Conservation (phyloP, 1,140 invertebrate genomes). For the Leptopilina boulardi region DNA sequence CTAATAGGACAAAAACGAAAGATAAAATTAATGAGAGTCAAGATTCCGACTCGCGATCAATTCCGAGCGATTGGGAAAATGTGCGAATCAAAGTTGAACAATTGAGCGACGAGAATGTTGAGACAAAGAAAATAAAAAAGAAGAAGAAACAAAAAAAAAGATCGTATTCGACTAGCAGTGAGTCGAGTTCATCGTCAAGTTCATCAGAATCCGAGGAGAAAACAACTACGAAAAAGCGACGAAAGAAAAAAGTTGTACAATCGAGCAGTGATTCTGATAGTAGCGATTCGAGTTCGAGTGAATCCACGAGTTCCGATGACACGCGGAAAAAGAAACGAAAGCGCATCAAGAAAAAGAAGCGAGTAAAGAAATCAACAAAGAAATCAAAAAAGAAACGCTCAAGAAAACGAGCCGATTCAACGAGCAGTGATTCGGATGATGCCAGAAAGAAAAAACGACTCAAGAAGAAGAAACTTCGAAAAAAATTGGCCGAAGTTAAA, state of each 20-base stretch:
- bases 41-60: slow-evolving; percentile 54
- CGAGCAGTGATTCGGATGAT: slow-evolving; percentile 65
- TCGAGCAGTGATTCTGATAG: slow-evolving; percentile 63
- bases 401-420: slow-evolving; percentile 62
- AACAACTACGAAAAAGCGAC: slow-evolving; percentile 51
- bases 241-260: slow-evolving; percentile 44
- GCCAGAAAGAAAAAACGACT: slow-evolving; percentile 47
- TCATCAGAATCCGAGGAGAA: slow-evolving; percentile 66
- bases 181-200: slow-evolving; percentile 62
- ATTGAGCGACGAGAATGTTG: slow-evolving; percentile 59
- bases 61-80: slow-evolving; percentile 68
- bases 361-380: slow-evolving; percentile 58
- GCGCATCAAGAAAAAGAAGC: slow-evolving; percentile 62
- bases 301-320: slow-evolving; percentile 61
- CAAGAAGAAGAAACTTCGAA: slow-evolving; percentile 48
- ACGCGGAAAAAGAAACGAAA: slow-evolving; percentile 59
- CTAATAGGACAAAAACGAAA: slow-evolving; percentile 34
- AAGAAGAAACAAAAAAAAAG: slow-evolving; percentile 55
- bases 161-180: slow-evolving; percentile 61
- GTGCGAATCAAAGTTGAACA: slow-evolving; percentile 66
- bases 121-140: slow-evolving; percentile 49
- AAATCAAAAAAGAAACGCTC: slow-evolving; percentile 59
- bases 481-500: slow-evolving; percentile 48
- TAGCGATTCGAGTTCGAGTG: slow-evolving; percentile 49
- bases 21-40: slow-evolving; percentile 45